phyloP scores from a whole-genome alignment of 1,140 invertebrate species.

The Ceratina australensis region DNA sequence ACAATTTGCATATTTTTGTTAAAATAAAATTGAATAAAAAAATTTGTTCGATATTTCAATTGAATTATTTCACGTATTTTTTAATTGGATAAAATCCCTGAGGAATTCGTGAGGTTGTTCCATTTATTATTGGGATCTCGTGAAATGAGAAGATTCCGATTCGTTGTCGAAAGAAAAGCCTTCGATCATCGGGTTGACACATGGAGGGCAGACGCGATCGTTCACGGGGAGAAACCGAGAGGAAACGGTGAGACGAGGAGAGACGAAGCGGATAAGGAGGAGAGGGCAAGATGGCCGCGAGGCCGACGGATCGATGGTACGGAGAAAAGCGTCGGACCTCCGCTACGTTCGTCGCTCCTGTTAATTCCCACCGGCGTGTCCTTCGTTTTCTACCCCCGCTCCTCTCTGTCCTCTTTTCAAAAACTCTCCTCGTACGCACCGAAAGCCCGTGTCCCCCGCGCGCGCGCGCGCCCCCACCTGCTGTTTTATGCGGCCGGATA shows the following conservation, averaged over 20 bases:
- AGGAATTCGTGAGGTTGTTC: no score
- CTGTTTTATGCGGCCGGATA: constrained; percentile 56
- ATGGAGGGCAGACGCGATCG: background rate
- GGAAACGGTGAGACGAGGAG: constrained; percentile 25
- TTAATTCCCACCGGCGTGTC: constrained; percentile 68
- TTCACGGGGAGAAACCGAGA: background rate
- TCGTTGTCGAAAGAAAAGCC: background rate
- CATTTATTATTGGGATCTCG: no score
- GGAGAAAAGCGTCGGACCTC: constrained; percentile 69
- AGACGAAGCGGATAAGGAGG: constrained; percentile 20
- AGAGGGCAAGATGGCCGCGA: constrained; percentile 64
- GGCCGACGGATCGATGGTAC: constrained; percentile 58
- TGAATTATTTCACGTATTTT: no score
- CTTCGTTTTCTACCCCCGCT: constrained; percentile 46
- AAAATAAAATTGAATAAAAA: no score
- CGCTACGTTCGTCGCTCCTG: constrained; percentile 63
- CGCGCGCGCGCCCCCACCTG: constrained; percentile 12
- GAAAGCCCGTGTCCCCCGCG: background rate
- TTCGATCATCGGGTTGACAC: constrained; percentile 9
- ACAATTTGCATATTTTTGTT: no score
- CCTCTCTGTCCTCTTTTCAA: constrained; percentile 30
- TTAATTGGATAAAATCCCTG: no score
- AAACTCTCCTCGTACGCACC: constrained; percentile 55
- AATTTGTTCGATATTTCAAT: no score
- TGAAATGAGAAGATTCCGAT: no score